phyloP scores from a whole-genome alignment of 2,888 invertebrate species.

The Anthophora plumipes region DNA sequence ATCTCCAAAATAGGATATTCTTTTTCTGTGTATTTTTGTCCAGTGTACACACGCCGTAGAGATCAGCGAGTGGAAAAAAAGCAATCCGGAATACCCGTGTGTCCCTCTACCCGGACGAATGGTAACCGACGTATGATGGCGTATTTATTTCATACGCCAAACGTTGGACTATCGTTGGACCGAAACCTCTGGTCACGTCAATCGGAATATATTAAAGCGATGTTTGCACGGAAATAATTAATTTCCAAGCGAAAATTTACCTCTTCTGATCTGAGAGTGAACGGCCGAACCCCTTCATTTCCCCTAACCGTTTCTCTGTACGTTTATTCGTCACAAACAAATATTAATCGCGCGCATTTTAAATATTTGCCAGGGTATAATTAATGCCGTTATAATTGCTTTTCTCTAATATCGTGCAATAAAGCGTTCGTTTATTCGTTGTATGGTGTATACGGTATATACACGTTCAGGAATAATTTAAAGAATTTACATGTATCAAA shows the following conservation, averaged over 20 bases:
- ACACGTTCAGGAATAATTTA: neutral
- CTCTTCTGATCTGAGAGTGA: slow-evolving; percentile 66
- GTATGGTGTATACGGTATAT: neutral
- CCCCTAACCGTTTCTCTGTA: neutral
- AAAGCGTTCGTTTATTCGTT: slow-evolving; percentile 31
- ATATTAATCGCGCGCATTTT: slow-evolving; percentile 78
- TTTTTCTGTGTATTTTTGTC: slow-evolving; percentile 61
- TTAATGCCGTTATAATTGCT: slow-evolving; percentile 74
- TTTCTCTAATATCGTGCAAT: slow-evolving; percentile 32
- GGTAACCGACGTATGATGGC: slow-evolving; percentile 65
- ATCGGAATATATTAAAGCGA: slow-evolving; percentile 81
- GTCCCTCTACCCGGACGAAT: slow-evolving; percentile 46
- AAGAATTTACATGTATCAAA: neutral
- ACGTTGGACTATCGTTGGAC: slow-evolving; percentile 63
- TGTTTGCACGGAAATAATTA: slow-evolving; percentile 82
- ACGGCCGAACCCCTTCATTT: slow-evolving; percentile 17
- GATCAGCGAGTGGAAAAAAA: slow-evolving; percentile 67
- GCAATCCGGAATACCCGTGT: slow-evolving; percentile 60
- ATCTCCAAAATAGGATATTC: slow-evolving; percentile 62
- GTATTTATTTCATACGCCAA: slow-evolving; percentile 70
- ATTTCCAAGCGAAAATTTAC: slow-evolving; percentile 74
- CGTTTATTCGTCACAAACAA: slow-evolving; percentile 69
- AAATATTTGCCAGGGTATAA: slow-evolving; percentile 77
- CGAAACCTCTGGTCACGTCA: slow-evolving; percentile 67
- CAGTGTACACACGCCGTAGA: slow-evolving; percentile 56